Base-by-base conservation (phyloP, 2,888 invertebrate species). In the Epirrita christyi region DNA sequence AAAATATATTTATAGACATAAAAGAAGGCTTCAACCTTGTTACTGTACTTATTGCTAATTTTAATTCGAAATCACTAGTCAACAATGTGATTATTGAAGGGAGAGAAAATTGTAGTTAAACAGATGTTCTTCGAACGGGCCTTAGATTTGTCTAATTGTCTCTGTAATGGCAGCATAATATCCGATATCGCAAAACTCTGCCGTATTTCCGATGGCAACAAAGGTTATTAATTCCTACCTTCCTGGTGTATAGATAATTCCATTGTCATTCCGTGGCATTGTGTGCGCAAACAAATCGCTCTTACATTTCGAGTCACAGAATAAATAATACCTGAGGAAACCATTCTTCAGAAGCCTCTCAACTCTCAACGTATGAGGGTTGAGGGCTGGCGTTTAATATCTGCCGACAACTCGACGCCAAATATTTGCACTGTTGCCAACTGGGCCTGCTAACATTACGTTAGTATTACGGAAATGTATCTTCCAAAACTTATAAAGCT, bases 261-360 rank as follows among this genome's bases (percentile, higher is more conserved):
- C 36, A 43, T 36, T 21, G 21, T 48, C 50, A 55, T 32, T 21
- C 36, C 62, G 69, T 65, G 59, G 68, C 70, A 69, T 74, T 73
- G 74, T 76, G 72, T 71, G 61, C 64, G 71, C 67, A 70, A 72
- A 75, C 73, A 80, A 77, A 78, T 75, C 69, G 57, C 64, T 66
- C 70, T 71, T 72, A 77, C 62, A 74, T 80, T 79, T 75, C 66
- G 66, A 73, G 66, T 66, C 46, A 46, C 50, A 59, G 50, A 54
- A 59, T 59, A 50, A 50, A 42, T 37, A 50, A 32, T 49, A 38
- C 38, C 27, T 37, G 43, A 60, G 69, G 68, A 70, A 73, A 64
- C 75, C 77, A 72, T 80, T 72, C 70, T 71, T 74, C 64, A 66
- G 84, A 85, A 85, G 72, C 83, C 86, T 75, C 68, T 75, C 70